Base-by-base conservation (phyloP, 1,140 invertebrate genomes). In the Drosophila carrolli region DNA sequence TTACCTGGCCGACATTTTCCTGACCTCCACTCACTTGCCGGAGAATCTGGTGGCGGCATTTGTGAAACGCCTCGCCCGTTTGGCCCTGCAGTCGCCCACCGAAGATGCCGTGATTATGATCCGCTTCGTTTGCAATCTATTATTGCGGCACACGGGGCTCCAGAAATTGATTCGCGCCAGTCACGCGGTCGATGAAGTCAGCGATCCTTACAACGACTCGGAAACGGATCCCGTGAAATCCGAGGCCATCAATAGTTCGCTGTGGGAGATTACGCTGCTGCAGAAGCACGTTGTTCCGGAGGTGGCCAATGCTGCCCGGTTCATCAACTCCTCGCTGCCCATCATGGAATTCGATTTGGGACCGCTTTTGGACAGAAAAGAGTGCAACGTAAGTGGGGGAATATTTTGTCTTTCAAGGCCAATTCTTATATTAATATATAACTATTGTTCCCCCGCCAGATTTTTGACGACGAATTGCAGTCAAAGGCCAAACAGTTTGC, bases 1-100 rank as follows among this genome's bases (percentile, higher is more conserved):
- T 91, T 96, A 97, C 90, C 94, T 99, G 23, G 94, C 97, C 0
- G 97, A 99, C 92, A 93, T 98, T 41, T 99, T 99, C 92, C 93
- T 99, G 1, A 96, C 96, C 65, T 99, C 98, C 46, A 97, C 97
- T 0, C 97, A 99, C 94, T 93, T 99, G 65, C 97, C 98, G 0
- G 96, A 98, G 86, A 95, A 96, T 75, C 92, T 99, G 57, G 97
- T 99, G 8, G 98, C 97, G 0, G 97, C 98, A 4, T 99, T 99
- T 93, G 95, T 95, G 4, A 99, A 99, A 93, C 95, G 96, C 58
- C 93, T 98, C 41, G 95, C 97, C 0, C 95, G 98, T 9, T 93
- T 99, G 40, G 95, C 96, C 11, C 93, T 99, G 4, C 93, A 96
- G 27, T 97, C 97, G 23, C 96, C 96, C 14, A 94, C 97, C 1